Evolutionary conservation across 1,140 invertebrate species (phyloP).

Genomic region (Eumeta japonica): DNA sequence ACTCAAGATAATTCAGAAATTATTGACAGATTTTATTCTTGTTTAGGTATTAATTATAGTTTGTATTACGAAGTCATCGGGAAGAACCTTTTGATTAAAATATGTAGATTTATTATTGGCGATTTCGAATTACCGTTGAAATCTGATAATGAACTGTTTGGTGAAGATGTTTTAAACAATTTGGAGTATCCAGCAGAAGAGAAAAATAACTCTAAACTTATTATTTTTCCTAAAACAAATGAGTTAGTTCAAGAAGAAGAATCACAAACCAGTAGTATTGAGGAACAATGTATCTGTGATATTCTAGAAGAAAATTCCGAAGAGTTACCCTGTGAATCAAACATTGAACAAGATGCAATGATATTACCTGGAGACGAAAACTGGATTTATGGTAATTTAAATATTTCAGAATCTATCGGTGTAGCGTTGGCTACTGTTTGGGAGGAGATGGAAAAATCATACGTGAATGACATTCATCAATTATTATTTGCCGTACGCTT

Average conservation of each 20-base stretch:
- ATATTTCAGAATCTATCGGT: slow-evolving; percentile 34
- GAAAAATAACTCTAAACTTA: slow-evolving; percentile 40
- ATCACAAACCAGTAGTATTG: no score
- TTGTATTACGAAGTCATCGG: slow-evolving; percentile 60
- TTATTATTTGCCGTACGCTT: slow-evolving; percentile 56
- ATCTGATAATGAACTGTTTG: slow-evolving; percentile 51
- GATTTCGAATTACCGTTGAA: slow-evolving; percentile 49
- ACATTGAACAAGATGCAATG: slow-evolving; percentile 23
- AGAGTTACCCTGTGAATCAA: no score
- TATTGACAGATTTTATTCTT: slow-evolving; percentile 60
- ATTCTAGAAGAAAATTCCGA: slow-evolving; percentile 13
- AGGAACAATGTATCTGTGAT: no score
- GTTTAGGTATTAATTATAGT: slow-evolving; percentile 55
- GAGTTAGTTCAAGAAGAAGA: not conserved
- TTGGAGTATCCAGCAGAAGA: slow-evolving; percentile 38
- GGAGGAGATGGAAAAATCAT: slow-evolving; percentile 58
- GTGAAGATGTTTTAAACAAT: slow-evolving; percentile 31
- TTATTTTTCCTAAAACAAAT: slow-evolving; percentile 32
- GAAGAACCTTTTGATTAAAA: slow-evolving; percentile 49
- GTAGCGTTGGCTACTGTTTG: slow-evolving; percentile 54
- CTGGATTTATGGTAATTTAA: slow-evolving; percentile 56
- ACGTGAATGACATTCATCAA: slow-evolving; percentile 56
- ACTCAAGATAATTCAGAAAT: slow-evolving; percentile 46
- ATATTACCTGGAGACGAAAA: slow-evolving; percentile 50
- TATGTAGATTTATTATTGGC: slow-evolving; percentile 60